Evolutionary conservation across 1,140 invertebrate genomes (phyloP).

Genomic region (Physella acuta): DNA sequence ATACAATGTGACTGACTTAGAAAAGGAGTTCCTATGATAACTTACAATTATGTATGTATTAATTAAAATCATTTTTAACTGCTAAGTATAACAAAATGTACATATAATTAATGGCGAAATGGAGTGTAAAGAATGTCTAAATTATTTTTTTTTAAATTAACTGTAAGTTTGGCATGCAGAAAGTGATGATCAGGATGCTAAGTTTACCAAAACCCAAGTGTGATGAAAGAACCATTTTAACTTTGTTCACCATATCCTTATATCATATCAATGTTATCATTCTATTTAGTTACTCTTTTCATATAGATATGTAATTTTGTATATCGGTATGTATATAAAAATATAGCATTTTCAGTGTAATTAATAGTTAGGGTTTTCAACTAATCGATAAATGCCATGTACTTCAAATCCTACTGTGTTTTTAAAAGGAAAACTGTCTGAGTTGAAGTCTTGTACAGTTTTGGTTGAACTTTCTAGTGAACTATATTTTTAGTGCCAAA

Average conservation of each 20-base stretch:
- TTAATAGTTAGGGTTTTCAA: background rate
- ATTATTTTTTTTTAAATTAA: background rate
- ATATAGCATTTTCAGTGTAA: background rate
- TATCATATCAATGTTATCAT: background rate
- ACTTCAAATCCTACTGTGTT: background rate
- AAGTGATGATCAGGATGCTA: background rate
- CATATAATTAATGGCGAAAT: background rate
- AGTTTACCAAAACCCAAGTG: background rate
- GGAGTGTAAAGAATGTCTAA: background rate
- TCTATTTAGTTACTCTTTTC: background rate
- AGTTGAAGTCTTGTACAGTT: background rate
- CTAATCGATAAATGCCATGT: too few species aligned
- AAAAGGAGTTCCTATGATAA: constrained; percentile 29
- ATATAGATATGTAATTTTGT: background rate
- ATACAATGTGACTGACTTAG: constrained; percentile 24
- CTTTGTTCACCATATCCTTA: background rate
- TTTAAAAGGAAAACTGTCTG: background rate
- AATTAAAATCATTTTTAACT: background rate
- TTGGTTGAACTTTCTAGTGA: background rate
- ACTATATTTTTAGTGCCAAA: background rate
- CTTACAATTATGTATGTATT: background rate
- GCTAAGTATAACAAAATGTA: background rate
- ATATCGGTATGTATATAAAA: background rate
- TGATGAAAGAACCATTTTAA: background rate
- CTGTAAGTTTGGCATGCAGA: background rate